Evolutionary conservation across 2,888 invertebrate genomes (phyloP), one percentile per base, ranked within the genome.

Genomic region (Eretmocerus hayati): DNA sequence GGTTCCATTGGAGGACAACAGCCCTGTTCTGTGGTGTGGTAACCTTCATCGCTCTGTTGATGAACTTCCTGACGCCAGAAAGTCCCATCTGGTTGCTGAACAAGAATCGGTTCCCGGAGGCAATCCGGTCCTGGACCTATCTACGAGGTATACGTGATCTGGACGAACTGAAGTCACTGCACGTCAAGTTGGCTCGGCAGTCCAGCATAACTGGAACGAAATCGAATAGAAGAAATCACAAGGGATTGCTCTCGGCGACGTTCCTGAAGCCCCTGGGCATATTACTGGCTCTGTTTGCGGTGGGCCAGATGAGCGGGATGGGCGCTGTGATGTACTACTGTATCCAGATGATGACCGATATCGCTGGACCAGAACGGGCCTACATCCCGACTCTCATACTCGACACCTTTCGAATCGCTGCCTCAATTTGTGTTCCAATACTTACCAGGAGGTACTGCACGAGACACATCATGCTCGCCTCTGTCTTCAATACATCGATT

Each of bases 301-400:
- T 81, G 6, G 80, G 81, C 50, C 85, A 86, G 62, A 79, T 85
- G 59, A 80, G 83, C 5, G 86, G 86, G 2, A 79, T 83, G 1
- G 85, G 85, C 55, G 84, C 84, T 0, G 75, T 87, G 1, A 80
- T 81, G 2, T 85, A 84, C 54, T 86, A 86, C 64, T 83, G 84
- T 0, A 82, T 84, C 40, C 75, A 79, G 57, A 78, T 84, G 52
- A 74, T 76, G 50, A 76, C 79, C 44, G 75, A 75, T 36, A 73
- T 85, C 1, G 80, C 83, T 1, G 74, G 76, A 22, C 75, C 75
- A 2, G 72, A 84, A 18, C 77, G 85, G 62, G 81, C 81, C 45
- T 84, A 85, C 57, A 62, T 81, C 48, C 83, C 80, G 13, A 84
- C 83, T 64, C 66, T 84, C 5, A 70, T 81, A 2, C 78, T 86